These are phyloP conservation scores for Ctenoplectra terminalis DNA, from an alignment of 1,140 invertebrate species.

Conservation along the genomic window DNA sequence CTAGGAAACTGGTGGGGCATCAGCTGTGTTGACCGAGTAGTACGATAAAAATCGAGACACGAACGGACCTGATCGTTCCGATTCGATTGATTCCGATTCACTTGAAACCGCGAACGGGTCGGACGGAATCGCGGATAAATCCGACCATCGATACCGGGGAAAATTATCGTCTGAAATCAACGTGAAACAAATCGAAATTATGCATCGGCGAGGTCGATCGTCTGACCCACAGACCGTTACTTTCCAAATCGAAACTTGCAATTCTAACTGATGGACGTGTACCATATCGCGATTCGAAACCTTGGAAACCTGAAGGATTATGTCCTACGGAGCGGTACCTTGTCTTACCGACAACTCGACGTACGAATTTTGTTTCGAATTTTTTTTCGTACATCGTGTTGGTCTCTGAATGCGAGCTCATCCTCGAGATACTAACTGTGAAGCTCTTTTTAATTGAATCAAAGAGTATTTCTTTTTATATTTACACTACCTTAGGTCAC, in stretches of 20 bases:
- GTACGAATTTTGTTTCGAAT: no score
- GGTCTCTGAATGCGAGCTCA: no score
- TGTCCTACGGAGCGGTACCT: no score
- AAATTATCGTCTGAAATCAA: background rate
- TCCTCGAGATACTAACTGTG: no score
- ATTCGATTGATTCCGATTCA: background rate
- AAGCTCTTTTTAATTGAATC: no score
- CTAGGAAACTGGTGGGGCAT: background rate
- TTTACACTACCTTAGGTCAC: no score
- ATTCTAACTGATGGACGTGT: background rate
- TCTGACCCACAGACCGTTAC: slow-evolving; percentile 5
- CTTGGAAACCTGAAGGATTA: background rate
- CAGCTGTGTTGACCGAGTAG: background rate
- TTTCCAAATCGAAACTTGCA: slow-evolving; percentile 38
- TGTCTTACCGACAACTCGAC: no score
- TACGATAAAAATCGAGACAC: background rate
- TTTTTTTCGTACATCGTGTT: no score
- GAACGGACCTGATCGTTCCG: background rate
- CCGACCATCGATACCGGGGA: background rate
- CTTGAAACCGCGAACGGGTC: background rate
- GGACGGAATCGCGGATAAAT: background rate
- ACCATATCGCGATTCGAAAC: background rate
- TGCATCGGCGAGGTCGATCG: slow-evolving; percentile 25
- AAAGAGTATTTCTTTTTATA: no score
- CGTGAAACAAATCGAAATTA: slow-evolving; percentile 16